Base-by-base conservation (phyloP, 2,797 vertebrate species). In the Amniataba percoides region DNA sequence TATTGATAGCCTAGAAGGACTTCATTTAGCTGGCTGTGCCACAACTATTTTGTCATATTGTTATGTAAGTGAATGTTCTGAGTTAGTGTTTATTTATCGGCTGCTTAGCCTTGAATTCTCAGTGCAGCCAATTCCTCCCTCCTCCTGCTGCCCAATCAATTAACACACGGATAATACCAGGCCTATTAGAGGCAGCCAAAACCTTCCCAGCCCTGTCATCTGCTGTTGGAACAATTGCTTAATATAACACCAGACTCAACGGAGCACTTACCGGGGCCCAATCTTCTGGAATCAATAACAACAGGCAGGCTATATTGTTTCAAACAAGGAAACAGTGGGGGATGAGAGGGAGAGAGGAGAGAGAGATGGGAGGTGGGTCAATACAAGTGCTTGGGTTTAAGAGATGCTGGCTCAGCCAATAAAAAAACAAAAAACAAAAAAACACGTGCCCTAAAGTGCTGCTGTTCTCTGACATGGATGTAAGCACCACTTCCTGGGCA, bases 161-260 rank as follows among this genome's bases (percentile, higher is more conserved):
- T 96, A 97, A 95, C 95, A 95, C 93, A 88, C 86, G 90, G 95
- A 93, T 94, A 95, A 95, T 94, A 95, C 93, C 88, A 92, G 93
- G 80, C 90, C 95, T 94, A 95, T 95, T 93, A 96, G 95, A 95
- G 93, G 79, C 93, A 92, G 93, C 93, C 81, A 88, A 94, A 94
- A 94, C 94, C 90, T 89, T 91, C 94, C 94, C 94, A 95, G 93
- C 93, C 93, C 89, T 96, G 96, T 97, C 96, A 96, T 95, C 95
- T 91, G 94, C 95, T 93, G 76, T 90, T 95, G 96, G 92, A 96
- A 95, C 95, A 95, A 97, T 95, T 94, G 95, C 95, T 96, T 96
- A 96, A 97, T 96, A 96, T 92, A 95, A 93, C 95, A 85, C 88
- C 88, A 92, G 95, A 93, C 97, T 96, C 95, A 67, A 74, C 97